Conservation (phyloP, 2,888 invertebrate species). For the Drosophila falleni region DNA sequence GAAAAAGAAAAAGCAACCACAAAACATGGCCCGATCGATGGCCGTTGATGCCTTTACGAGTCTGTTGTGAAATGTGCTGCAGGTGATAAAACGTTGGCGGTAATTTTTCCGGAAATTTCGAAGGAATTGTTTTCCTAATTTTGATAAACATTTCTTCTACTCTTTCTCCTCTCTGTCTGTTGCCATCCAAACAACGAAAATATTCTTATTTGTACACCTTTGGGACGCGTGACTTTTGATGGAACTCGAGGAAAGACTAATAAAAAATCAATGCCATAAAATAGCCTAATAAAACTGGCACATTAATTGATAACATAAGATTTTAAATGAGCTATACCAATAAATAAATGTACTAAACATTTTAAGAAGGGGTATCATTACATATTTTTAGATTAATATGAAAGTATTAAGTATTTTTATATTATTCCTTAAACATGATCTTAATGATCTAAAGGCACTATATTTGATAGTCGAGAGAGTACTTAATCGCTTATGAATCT, state of each 20-base stretch:
- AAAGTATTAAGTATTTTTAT: neutral
- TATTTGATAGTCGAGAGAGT: neutral
- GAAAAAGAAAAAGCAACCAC: conserved; percentile 1
- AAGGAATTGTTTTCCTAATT: conserved; percentile 54
- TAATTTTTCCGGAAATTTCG: conserved; percentile 48
- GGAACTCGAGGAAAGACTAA: neutral
- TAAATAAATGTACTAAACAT: neutral
- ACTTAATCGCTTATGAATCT: no score
- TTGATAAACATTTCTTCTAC: conserved; percentile 37
- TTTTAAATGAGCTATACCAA: neutral
- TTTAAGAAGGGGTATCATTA: neutral
- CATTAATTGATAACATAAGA: conserved; percentile 1
- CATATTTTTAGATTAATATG: neutral
- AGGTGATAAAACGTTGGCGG: conserved; percentile 39
- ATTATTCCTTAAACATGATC: neutral
- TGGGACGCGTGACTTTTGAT: conserved; percentile 16
- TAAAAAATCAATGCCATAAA: conserved; percentile 17
- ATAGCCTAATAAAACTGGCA: neutral
- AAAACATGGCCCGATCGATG: conserved; percentile 32
- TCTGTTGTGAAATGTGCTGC: conserved; percentile 39
- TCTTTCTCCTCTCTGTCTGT: conserved; percentile 7
- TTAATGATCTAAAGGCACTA: neutral
- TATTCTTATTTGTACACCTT: conserved; percentile 40
- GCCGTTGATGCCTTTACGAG: conserved; percentile 36
- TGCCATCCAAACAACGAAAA: conserved; percentile 37